phyloP scores from a whole-genome alignment of 1,140 invertebrate genomes.

The Coptotermes formosanus region DNA sequence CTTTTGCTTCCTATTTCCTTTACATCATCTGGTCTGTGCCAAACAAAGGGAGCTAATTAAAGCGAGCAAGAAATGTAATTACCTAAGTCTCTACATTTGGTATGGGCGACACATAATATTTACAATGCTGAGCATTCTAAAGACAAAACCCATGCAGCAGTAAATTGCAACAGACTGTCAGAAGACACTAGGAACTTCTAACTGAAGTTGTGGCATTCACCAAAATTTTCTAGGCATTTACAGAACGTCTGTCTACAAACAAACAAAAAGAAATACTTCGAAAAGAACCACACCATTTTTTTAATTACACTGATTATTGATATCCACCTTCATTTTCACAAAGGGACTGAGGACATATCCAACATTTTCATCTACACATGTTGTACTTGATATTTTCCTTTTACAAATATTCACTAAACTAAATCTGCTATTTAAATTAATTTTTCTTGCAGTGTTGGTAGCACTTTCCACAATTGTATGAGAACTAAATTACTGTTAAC shows the following conservation, averaged over 20 bases:
- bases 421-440: slow-evolving; percentile 8
- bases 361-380: slow-evolving; percentile 3
- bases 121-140: slow-evolving; percentile 24
- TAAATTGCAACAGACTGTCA: not conserved
- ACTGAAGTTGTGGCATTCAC: not conserved
- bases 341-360: not conserved
- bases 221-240: not conserved
- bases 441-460: not conserved
- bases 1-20: no score
- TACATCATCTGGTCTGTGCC: no score
- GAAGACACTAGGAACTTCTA: not conserved
- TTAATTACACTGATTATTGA: not conserved
- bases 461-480: not conserved
- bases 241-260: not conserved
- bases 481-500: not conserved
- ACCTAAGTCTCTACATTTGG: not conserved
- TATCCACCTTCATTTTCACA: not conserved
- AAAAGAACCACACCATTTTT: not conserved
- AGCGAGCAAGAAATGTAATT: slow-evolving; percentile 22
- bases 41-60: slow-evolving; percentile 7
- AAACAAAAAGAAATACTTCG: not conserved
- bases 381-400: slow-evolving; percentile 12
- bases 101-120: slow-evolving; percentile 18
- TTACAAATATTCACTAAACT: slow-evolving; percentile 14
- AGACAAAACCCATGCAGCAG: not conserved